Conservation (phyloP, 2,888 invertebrate species). For the Anoplius nigerrimus region DNA sequence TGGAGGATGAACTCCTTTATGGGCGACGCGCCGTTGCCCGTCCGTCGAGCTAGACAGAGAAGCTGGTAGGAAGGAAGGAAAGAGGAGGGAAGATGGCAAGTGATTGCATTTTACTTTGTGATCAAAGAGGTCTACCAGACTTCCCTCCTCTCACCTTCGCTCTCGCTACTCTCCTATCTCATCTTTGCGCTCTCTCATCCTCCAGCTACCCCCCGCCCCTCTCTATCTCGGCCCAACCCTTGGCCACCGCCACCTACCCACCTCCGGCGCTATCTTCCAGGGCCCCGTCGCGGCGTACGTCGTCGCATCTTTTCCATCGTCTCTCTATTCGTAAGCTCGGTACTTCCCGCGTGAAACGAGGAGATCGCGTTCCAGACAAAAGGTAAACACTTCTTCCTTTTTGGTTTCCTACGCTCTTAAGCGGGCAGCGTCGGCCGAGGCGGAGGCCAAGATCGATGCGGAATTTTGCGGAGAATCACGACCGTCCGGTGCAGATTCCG, state of each 20-base stretch:
- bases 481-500: too few species aligned
- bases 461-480: too few species aligned
- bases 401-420: background rate
- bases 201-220: background rate
- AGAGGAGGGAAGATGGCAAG: background rate
- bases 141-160: background rate
- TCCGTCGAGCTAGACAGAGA: background rate
- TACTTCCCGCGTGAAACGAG: background rate
- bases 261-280: too few species aligned
- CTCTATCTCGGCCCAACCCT: background rate
- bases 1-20: slow-evolving; percentile 51
- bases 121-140: background rate
- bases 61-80: background rate
- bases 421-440: too few species aligned
- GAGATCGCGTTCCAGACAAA: background rate
- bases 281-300: too few species aligned
- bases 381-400: background rate
- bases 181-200: background rate
- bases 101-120: slow-evolving; percentile 10
- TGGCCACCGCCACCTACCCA: too few species aligned
- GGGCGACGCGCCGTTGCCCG: slow-evolving; percentile 3
- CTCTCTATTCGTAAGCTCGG: too few species aligned
- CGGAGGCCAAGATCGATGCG: too few species aligned
- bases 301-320: too few species aligned
- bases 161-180: background rate